Base-by-base conservation (phyloP, 2,888 invertebrate species). In the Neoascia interrupta region DNA sequence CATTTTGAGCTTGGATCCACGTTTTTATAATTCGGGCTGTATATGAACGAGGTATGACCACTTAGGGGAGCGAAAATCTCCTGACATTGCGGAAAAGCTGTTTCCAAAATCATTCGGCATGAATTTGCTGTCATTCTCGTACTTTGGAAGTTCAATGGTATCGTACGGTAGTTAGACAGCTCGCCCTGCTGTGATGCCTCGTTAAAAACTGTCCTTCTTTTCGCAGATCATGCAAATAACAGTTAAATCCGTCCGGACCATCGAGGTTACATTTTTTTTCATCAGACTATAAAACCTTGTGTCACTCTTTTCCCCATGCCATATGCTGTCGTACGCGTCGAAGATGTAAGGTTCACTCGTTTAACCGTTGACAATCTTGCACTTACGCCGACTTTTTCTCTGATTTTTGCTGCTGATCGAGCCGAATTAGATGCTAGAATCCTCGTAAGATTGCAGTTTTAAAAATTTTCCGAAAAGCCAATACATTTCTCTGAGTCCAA, bases 41-140 rank as follows among this genome's bases (percentile, higher is more conserved):
- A 21, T 68, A 56, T 68, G 37, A 10, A 72, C 63, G 41, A 72
- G 56, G 37, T 64, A 72, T 39, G 51, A 63, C 68, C 74, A 72
- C 36, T 23, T 41, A 53, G 53, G 39, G 39, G 49, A 19, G 15
- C 45, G 26, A 72, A 74, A 74, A 13, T 6, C 5, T 43, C 23
- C 43, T 45, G 15, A 10, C 43, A 79, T 23, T 79, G 41, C 19
- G 70, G 45, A 61, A 76, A 76, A 34, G 51, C 53, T 53, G 39
- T 54, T 41, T 66, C 54, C 21, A 64, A 31, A 11, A 76, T 21
- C 2, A 11, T 26, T 66, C 37, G 58, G 34, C 51, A 58, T 15
- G 15, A 23, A 21, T 26, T 72, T 19, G 45, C 43, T 21, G 26
- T 51, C 43, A 68, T 72, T 45, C 39, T 61, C 19, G 23, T 34